Evolutionary conservation across 1,140 invertebrate genomes (phyloP), one percentile per base, ranked within the genome.

Genomic region (Heterodera carotae): DNA sequence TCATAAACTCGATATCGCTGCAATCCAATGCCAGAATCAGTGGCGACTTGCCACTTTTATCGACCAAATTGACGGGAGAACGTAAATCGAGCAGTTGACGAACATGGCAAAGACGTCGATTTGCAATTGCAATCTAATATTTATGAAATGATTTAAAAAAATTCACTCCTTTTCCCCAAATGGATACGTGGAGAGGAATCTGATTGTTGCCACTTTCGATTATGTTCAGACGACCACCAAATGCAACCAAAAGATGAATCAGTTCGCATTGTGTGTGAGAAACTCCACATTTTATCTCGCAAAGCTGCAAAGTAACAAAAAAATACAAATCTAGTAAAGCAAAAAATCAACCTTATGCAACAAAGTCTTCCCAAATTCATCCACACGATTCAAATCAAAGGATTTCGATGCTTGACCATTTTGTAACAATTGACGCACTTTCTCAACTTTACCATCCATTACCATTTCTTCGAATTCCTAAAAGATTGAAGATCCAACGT

Each of bases 361-460:
- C 2, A 78, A 48, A 18, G 75, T 74, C 33, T 67, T 77, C 27
- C 75, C 77, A 25, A 27, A 66, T 31, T 34, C 76, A 39, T 77
- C 76, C 8, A 27, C 48, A 10, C 69, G 43, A 69, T 78, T 68
- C 12, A 77, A 25, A 69, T 79, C 64, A 22, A 53, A 31, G 33
- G 10, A n/a, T 53, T 78, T 71, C 33, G 64, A 22, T 27, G 34
- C 25, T n/a, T 64, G 60, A 60, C 48, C 27, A 18, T 33, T n/a
- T n/a, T n/a, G 5, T 22, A 78, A 33, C 25, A 60, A 43, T 33
- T 48, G 71, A 31, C 60, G 53, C 15, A 78, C 75, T 29, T 77
- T 68, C n/a, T 78, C 77, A 3, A 76, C 71, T 27, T 77, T 75
- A 31, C 77, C 77, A n/a, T 78, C 77, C 75, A 78, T 60, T 10